Evolutionary conservation across 2,888 invertebrate species (phyloP), one percentile per base, ranked within the genome.

Genomic region (Phyllotreta cruciferae): DNA sequence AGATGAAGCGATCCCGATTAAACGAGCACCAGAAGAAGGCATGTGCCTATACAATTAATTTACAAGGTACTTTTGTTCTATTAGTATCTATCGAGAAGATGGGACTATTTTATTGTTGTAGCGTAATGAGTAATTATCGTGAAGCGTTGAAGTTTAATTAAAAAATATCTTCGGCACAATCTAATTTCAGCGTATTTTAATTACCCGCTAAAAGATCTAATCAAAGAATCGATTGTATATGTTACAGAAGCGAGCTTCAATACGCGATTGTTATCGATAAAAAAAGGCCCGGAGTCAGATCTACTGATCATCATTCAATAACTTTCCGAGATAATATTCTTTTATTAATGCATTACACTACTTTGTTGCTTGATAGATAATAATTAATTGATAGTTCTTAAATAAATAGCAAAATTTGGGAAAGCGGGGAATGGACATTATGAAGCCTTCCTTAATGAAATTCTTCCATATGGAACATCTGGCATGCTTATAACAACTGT

Each of bases 261-360:
- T 49, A 50, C 10, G 50, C 42, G 58, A 58, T 58, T 49, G n/a
- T 50, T 58, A 58, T 58, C 58, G 41, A 10, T n/a, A n/a, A 34
- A 7, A 50, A 24, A 50, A 47, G 58, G 42, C 58, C 57, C n/a
- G 58, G 11, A 42, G 58, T 36, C 58, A 42, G 49, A 34, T 50
- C 49, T 45, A 38, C 47, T 24, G 34, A 57, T 57, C 39, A 49
- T 50, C 50, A 58, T 58, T 58, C 58, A 58, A 58, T 58, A 58
- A 50, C 50, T 58, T 41, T 42, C 24, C 37, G 13, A 50, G 50
- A 58, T 58, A 58, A 58, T 7, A 37, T 6, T 49, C 10, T 24
- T 37, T 57, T 50, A 45, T 11, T 37, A 7, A 7, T 37, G 9
- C 8, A 8, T 52, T 10, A 52, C 52, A 13, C 10, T 37, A 52